phyloP scores from a whole-genome alignment of 2,113 vertebrate species.

The Varanus komodoensis region DNA sequence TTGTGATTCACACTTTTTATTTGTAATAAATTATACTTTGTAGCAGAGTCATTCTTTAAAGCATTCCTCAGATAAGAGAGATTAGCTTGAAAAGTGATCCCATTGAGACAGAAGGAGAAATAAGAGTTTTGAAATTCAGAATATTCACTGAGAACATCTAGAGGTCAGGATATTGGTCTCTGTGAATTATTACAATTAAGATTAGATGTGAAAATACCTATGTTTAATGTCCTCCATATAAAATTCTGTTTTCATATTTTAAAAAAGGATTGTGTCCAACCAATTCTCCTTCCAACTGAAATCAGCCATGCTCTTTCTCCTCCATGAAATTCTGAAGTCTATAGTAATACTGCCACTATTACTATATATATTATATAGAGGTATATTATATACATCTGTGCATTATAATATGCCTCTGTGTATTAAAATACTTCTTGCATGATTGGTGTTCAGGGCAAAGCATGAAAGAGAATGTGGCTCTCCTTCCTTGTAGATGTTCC shows the following conservation, averaged over 20 bases:
- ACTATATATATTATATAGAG: too few species aligned
- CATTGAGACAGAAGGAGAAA: slow-evolving; percentile 44
- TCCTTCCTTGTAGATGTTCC: too few species aligned
- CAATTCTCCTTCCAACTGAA: too few species aligned
- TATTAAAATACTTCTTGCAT: neutral
- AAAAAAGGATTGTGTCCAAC: neutral
- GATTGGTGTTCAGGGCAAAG: neutral
- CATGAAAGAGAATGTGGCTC: neutral
- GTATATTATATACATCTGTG: too few species aligned
- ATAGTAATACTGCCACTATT: too few species aligned
- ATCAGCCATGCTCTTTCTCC: too few species aligned
- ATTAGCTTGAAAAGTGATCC: slow-evolving; percentile 63
- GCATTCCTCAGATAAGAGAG: slow-evolving; percentile 65
- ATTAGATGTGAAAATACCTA: slow-evolving; percentile 7
- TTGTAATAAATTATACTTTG: slow-evolving; percentile 70
- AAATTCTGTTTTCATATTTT: slow-evolving; percentile 25
- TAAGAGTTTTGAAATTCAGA: slow-evolving; percentile 57
- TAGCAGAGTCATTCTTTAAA: slow-evolving; percentile 62
- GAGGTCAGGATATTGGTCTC: slow-evolving; percentile 15
- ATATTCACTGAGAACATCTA: slow-evolving; percentile 41
- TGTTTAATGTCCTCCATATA: slow-evolving; percentile 14
- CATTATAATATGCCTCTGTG: too few species aligned
- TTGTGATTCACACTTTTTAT: slow-evolving; percentile 73
- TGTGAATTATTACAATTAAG: slow-evolving; percentile 28
- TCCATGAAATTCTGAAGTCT: too few species aligned